These are phyloP conservation scores for Quadroppia sp. DNA, from an alignment of 2,888 invertebrate species.

Conservation along the genomic window DNA sequence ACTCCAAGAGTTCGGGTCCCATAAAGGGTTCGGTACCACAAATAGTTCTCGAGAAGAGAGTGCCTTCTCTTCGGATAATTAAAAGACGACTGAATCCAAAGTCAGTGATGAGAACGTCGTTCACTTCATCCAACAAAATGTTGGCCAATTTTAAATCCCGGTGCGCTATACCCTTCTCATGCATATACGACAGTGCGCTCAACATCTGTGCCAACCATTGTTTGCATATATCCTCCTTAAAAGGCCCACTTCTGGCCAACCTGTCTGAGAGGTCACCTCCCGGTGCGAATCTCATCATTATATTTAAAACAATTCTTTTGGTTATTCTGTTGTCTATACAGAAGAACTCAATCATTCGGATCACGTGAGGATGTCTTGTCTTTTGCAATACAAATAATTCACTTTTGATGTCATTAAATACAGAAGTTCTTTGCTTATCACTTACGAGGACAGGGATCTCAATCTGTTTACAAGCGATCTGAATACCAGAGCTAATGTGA, in stretches of 20 bases:
- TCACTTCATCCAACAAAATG: constrained; percentile 22
- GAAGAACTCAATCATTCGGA: background rate
- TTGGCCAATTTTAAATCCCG: constrained; percentile 39
- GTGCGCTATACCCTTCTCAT: constrained; percentile 38
- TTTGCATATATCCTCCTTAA: background rate
- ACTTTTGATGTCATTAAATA: background rate
- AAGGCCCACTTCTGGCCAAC: constrained; percentile 52
- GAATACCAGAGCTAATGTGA: background rate
- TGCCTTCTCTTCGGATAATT: background rate
- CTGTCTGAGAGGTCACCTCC: constrained; percentile 16
- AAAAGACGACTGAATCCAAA: constrained; percentile 40
- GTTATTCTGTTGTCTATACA: background rate
- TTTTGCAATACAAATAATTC: background rate
- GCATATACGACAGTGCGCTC: constrained; percentile 28
- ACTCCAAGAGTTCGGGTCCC: constrained; percentile 36
- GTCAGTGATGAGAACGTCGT: constrained; percentile 23
- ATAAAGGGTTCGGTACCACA: constrained; percentile 42
- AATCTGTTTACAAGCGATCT: background rate
- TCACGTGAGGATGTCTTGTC: background rate
- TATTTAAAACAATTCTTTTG: background rate
- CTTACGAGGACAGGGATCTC: background rate
- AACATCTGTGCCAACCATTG: constrained; percentile 37
- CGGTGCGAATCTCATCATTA: constrained; percentile 29
- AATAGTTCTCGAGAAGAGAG: constrained; percentile 29
- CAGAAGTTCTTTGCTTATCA: background rate